These are phyloP conservation scores for Oxyruncus cristatus DNA, from an alignment of 2,113 vertebrate species.

Conservation along the genomic window DNA sequence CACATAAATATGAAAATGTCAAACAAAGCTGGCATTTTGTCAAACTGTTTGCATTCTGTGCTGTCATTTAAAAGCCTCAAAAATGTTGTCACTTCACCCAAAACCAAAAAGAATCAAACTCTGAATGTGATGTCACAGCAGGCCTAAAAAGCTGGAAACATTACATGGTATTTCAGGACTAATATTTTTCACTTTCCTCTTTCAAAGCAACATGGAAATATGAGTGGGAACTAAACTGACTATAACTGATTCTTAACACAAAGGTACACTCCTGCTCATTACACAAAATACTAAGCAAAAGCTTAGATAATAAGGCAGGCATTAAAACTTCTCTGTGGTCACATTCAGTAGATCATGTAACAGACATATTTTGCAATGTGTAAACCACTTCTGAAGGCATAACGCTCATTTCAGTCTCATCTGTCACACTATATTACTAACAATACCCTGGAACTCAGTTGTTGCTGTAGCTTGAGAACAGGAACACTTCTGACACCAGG, in stretches of 20 bases:
- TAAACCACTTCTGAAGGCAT: not conserved
- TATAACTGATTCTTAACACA: not conserved
- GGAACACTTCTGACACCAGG: not conserved
- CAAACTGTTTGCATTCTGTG: not conserved
- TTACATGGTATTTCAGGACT: not conserved
- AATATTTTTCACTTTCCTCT: not conserved
- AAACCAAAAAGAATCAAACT: not conserved
- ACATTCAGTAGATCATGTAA: not conserved
- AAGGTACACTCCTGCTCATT: not conserved
- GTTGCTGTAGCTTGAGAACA: not conserved
- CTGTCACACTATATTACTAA: not conserved
- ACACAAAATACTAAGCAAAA: not conserved
- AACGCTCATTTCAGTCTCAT: not conserved
- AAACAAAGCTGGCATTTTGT: not conserved
- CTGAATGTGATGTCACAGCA: not conserved
- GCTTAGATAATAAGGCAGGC: not conserved
- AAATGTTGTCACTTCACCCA: not conserved
- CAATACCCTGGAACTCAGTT: not conserved
- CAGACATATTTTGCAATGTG: not conserved
- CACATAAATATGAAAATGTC: not conserved
- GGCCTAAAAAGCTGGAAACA: not conserved
- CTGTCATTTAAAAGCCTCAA: not conserved
- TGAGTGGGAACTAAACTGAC: not conserved
- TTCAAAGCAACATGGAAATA: not conserved
- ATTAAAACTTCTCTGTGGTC: not conserved